These are phyloP conservation scores for Tenualosa ilisha DNA, from an alignment of 2,797 vertebrate genomes.

Conservation along the genomic window DNA sequence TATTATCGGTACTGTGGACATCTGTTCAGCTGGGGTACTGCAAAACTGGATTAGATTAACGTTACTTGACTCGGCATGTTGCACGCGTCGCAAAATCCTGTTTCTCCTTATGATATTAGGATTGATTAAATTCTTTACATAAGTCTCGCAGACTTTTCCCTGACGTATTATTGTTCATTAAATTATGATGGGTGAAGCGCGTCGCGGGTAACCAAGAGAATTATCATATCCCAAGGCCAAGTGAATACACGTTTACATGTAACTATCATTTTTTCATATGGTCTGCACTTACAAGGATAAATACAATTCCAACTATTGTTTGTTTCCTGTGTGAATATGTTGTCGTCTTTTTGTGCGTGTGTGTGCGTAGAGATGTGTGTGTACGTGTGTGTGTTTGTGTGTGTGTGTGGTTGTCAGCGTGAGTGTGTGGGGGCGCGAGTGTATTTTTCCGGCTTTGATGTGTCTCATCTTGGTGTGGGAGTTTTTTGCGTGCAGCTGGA, in stretches of 20 bases:
- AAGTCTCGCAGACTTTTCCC: neutral
- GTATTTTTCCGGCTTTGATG: constrained; percentile 14
- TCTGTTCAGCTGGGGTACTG: constrained; percentile 11
- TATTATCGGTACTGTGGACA: constrained; percentile 16
- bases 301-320: neutral
- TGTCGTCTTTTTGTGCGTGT: neutral
- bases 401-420: neutral
- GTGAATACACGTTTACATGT: neutral
- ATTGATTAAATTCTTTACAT: neutral
- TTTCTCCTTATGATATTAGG: neutral
- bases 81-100: neutral
- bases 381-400: neutral
- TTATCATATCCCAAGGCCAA: neutral
- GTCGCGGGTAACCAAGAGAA: constrained; percentile 7
- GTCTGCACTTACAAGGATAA: neutral
- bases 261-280: neutral
- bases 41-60: constrained; percentile 26
- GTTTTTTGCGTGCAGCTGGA: neutral
- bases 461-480: neutral
- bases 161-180: neutral
- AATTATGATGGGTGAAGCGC: neutral
- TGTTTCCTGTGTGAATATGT: neutral
- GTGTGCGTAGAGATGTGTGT: neutral
- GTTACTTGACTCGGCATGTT: constrained; percentile 5
- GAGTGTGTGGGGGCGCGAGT: neutral